Conservation (phyloP, 2,797 vertebrate genomes). For the Sebastes itinus region DNA sequence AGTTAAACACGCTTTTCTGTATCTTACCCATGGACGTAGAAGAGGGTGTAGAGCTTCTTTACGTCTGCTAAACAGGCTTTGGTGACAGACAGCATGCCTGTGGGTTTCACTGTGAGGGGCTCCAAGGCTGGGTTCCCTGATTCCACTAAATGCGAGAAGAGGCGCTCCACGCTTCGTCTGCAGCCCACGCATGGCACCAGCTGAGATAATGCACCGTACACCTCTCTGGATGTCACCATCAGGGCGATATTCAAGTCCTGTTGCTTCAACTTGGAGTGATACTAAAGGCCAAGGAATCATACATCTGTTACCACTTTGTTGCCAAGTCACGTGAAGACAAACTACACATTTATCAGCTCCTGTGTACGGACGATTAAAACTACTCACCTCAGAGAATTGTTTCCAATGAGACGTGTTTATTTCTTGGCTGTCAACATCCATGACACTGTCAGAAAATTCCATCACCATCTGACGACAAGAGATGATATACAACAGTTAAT, state of each 20-base stretch:
- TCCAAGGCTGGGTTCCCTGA: slow-evolving; percentile 94
- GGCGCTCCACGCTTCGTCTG: slow-evolving; percentile 94
- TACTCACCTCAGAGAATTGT: slow-evolving; percentile 92
- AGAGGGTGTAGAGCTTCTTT: slow-evolving; percentile 93
- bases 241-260: slow-evolving; percentile 92
- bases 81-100: slow-evolving; percentile 91
- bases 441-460: slow-evolving; percentile 93
- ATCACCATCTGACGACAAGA: slow-evolving; percentile 92
- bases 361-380: not conserved
- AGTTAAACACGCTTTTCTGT: not conserved
- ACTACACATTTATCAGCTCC: not conserved
- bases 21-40: slow-evolving; percentile 95
- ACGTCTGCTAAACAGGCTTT: slow-evolving; percentile 91
- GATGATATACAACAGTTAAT: not conserved
- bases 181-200: slow-evolving; percentile 96
- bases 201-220: slow-evolving; percentile 91
- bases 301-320: not conserved
- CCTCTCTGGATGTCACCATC: slow-evolving; percentile 94
- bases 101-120: slow-evolving; percentile 92
- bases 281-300: slow-evolving; percentile 71
- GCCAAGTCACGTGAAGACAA: not conserved
- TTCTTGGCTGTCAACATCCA: slow-evolving; percentile 90
- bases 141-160: slow-evolving; percentile 95
- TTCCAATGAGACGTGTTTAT: slow-evolving; percentile 89
- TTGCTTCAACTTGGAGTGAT: slow-evolving; percentile 91